These are phyloP conservation scores for Barbus barbus DNA, from an alignment of 2,113 vertebrate genomes.

Conservation along the genomic window DNA sequence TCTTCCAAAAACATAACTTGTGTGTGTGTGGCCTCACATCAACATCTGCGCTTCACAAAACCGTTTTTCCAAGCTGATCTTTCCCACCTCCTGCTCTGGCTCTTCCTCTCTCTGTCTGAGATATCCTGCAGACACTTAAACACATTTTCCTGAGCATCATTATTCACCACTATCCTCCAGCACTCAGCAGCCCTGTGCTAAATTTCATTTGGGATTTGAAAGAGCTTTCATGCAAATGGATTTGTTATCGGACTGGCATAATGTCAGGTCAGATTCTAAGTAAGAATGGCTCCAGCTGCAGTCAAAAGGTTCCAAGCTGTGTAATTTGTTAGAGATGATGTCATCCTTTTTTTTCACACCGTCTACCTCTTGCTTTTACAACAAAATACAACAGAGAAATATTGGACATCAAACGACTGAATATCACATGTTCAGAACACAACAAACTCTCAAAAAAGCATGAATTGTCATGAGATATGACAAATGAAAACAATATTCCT, in stretches of 20 bases:
- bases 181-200: background rate
- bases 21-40: slow-evolving; percentile 29
- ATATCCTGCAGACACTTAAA: slow-evolving; percentile 26
- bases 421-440: no score
- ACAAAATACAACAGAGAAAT: background rate
- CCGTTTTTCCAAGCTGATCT: background rate
- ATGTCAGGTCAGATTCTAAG: background rate
- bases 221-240: background rate
- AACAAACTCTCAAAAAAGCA: no score
- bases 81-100: background rate
- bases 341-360: background rate
- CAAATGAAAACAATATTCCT: no score
- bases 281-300: background rate
- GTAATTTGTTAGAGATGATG: background rate
- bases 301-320: background rate
- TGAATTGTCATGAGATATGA: no score
- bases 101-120: slow-evolving; percentile 3
- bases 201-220: slow-evolving; percentile 23
- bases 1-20: background rate
- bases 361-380: background rate
- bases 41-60: slow-evolving; percentile 20
- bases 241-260: slow-evolving; percentile 15
- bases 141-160: slow-evolving; percentile 24
- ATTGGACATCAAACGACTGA: no score
- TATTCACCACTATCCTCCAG: slow-evolving; percentile 20